A percentile compares a stretch with the other conserved stretches of the same genome.
Evolutionary conservation across 2,113 vertebrate genomes (phyloP).

Genomic region (Chauna torquata): DNA sequence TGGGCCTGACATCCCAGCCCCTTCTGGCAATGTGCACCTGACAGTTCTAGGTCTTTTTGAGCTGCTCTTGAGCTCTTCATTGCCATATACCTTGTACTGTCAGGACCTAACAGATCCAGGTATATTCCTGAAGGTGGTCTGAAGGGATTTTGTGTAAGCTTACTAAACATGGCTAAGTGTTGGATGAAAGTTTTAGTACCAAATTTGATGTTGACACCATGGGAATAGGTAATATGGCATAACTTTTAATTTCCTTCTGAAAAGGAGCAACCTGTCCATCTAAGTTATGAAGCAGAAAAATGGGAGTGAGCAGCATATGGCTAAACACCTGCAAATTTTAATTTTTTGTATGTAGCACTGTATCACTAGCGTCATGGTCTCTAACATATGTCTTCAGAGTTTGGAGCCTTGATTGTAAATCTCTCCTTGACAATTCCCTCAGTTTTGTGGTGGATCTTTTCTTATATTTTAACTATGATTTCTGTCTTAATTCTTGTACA

Average conservation of each 20-base stretch:
- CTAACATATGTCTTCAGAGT: background rate
- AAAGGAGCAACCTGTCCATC: background rate
- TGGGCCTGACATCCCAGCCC: rapidly evolving
- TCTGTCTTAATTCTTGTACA: background rate
- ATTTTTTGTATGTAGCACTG: background rate
- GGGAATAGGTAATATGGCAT: background rate
- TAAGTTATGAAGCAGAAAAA: background rate
- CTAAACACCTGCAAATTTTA: background rate
- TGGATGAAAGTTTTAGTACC: background rate
- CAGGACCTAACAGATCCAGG: background rate
- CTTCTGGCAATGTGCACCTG: background rate
- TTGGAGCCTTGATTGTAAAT: background rate
- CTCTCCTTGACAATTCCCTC: background rate
- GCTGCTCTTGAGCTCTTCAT: background rate
- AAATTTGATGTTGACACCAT: background rate
- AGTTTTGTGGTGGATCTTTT: background rate
- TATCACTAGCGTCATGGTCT: background rate
- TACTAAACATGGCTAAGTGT: background rate
- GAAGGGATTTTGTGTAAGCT: background rate
- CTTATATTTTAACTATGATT: background rate
- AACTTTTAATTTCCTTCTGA: background rate
- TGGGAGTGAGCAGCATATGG: background rate
- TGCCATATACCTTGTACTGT: background rate
- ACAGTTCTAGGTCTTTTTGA: background rate
- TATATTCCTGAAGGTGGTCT: background rate